These are phyloP conservation scores for Entosphenus tridentatus DNA, from an alignment of 2,113 vertebrate genomes.

Conservation along the genomic window DNA sequence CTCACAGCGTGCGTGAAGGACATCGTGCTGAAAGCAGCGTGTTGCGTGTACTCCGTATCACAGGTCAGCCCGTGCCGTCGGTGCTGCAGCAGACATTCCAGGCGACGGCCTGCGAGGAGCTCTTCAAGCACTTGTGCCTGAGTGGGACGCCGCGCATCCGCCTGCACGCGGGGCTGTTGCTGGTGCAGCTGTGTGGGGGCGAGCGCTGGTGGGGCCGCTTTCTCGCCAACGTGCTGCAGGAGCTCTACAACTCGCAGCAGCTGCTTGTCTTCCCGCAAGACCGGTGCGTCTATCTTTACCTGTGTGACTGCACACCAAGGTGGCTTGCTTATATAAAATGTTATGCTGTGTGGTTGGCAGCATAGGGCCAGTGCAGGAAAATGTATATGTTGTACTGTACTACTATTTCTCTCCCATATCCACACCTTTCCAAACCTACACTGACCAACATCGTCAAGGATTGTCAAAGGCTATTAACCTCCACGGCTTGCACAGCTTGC, in stretches of 20 bases:
- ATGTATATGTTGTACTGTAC: too few relatives aligned
- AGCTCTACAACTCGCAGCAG: conserved; percentile 94
- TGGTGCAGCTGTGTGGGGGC: conserved; percentile 82
- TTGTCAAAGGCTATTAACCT: too few relatives aligned
- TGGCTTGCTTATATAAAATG: too few relatives aligned
- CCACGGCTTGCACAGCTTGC: not conserved
- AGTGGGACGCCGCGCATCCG: conserved; percentile 93
- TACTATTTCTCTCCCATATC: too few relatives aligned
- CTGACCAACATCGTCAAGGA: too few relatives aligned
- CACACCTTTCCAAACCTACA: too few relatives aligned
- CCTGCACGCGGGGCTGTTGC: conserved; percentile 64
- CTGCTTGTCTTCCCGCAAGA: conserved; percentile 95
- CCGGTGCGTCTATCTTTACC: conserved; percentile 27
- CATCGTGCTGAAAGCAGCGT: too few relatives aligned
- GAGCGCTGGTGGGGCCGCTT: conserved; percentile 98
- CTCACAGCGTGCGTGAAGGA: too few relatives aligned
- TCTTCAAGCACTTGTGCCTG: conserved; percentile 94
- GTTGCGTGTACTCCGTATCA: too few relatives aligned
- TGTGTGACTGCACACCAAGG: too few relatives aligned
- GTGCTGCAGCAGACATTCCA: conserved; percentile 87
- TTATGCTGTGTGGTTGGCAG: too few relatives aligned
- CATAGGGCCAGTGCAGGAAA: too few relatives aligned
- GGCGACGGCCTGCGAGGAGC: conserved; percentile 81
- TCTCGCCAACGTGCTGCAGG: conserved; percentile 87
- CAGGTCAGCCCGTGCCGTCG: conserved; percentile 68